Base-by-base conservation (phyloP, 1,140 invertebrate genomes). In the Linepithema humile region DNA sequence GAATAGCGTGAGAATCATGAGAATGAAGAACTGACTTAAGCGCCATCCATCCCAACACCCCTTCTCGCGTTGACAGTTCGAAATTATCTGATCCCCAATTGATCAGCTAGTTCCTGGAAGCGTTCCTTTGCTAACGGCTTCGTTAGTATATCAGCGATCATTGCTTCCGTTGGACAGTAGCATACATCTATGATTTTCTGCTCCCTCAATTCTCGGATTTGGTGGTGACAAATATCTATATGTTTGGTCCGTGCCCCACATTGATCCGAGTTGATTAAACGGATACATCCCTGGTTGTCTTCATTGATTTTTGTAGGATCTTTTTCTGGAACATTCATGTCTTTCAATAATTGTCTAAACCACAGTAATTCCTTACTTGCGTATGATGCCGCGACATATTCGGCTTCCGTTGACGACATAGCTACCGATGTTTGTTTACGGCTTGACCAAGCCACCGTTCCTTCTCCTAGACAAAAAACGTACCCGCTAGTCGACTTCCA, bases 401-500 rank as follows among this genome's bases (percentile, higher is more conserved):
- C 70, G 6, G 35, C 53, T 35, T 73, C 50, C 0, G 32, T 59
- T 0, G 70, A 73, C 7, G 53, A 73, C 23, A 43, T 9, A 0
- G 70, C 48, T 6, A 72, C 32, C 2, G 53, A 4, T 26, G 53
- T 74, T 3, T 74, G 53, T 29, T 57, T 74, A 0, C 35, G 17
- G 3, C 35, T 77, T n/a, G 83, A 50, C 73, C 55, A 78, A 0
- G 73, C 64, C 0, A 84, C 12, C 3, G 45, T 50, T 55, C 74
- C 48, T 0, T 72, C 23, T 20, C 57, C 65, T 3, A 70, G 3
- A 15, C 48, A 26, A 57, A 78, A 70, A 1, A 85, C 9, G 17
- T 72, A 80, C 0, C 74, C 83, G 7, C 45, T 78, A 0, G 83
- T 84, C 0, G 83, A 84, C 9, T 80, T 84, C 3, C 83, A 23